Conservation (phyloP, 2,113 vertebrate species). For the Casuarius casuarius region DNA sequence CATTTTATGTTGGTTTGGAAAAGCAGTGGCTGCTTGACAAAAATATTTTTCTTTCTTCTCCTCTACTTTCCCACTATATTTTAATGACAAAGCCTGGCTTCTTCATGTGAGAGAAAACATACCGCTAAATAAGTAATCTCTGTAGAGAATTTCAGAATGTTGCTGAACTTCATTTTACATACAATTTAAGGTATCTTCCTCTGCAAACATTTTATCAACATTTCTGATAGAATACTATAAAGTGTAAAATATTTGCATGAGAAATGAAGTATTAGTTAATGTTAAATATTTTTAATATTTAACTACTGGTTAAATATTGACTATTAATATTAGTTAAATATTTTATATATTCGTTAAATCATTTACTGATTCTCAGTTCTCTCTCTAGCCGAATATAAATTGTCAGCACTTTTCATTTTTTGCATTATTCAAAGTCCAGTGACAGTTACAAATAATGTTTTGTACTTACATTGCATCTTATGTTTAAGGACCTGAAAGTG, state of each 20-base stretch:
- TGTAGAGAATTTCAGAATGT: background rate
- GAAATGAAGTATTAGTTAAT: background rate
- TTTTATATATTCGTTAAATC: background rate
- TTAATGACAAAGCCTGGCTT: conserved; percentile 20
- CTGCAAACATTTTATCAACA: background rate
- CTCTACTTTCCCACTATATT: background rate
- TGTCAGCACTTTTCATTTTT: background rate
- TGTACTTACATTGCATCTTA: background rate
- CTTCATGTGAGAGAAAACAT: background rate
- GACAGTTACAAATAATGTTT: background rate
- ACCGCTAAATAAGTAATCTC: background rate
- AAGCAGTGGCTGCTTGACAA: background rate
- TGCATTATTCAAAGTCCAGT: background rate
- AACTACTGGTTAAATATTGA: background rate
- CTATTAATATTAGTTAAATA: background rate
- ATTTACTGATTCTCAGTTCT: background rate
- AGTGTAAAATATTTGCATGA: background rate
- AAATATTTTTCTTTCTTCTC: conserved; percentile 25
- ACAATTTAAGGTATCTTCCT: background rate
- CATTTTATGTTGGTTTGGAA: conserved; percentile 31
- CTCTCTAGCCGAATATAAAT: background rate
- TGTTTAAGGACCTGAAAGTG: background rate
- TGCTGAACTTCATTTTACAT: background rate
- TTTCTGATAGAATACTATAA: background rate
- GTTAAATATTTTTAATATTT: background rate